Conservation (phyloP, 1,140 invertebrate genomes). For the Belonocnema kinseyi region DNA sequence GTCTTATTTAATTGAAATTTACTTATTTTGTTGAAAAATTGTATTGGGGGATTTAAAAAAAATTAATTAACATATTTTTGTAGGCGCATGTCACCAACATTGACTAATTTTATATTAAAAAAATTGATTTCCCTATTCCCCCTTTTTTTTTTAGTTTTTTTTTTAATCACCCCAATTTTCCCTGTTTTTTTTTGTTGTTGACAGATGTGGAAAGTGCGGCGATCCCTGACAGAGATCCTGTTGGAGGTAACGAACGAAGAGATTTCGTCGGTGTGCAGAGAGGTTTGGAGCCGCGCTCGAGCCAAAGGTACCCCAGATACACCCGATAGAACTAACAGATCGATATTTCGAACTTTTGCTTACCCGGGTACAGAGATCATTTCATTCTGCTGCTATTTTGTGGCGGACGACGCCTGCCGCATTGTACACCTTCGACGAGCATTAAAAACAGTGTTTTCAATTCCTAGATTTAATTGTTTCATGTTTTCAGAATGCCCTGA, state of each 20-base stretch:
- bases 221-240: constrained; percentile 92
- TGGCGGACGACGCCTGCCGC: constrained; percentile 56
- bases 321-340: constrained; percentile 68
- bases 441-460: constrained; percentile 68
- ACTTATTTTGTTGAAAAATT: too few species aligned
- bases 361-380: constrained; percentile 51
- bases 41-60: too few species aligned
- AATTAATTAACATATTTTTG: too few species aligned
- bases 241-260: constrained; percentile 94
- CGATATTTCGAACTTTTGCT: constrained; percentile 62
- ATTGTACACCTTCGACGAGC: constrained; percentile 63
- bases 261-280: constrained; percentile 87
- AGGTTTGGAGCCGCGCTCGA: constrained; percentile 81
- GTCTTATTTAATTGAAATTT: too few species aligned
- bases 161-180: too few species aligned
- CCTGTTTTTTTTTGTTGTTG: constrained; percentile 31
- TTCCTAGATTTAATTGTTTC: constrained; percentile 69
- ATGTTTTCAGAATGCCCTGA: constrained; percentile 66
- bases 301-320: constrained; percentile 80
- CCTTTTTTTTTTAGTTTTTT: too few species aligned
- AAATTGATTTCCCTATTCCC: too few species aligned
- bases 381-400: constrained; percentile 50
- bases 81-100: too few species aligned
- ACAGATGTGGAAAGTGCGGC: constrained; percentile 92
- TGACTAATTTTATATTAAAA: too few species aligned